Base-by-base conservation (phyloP, 2,797 vertebrate genomes). In the Rhyacichthys aspro region DNA sequence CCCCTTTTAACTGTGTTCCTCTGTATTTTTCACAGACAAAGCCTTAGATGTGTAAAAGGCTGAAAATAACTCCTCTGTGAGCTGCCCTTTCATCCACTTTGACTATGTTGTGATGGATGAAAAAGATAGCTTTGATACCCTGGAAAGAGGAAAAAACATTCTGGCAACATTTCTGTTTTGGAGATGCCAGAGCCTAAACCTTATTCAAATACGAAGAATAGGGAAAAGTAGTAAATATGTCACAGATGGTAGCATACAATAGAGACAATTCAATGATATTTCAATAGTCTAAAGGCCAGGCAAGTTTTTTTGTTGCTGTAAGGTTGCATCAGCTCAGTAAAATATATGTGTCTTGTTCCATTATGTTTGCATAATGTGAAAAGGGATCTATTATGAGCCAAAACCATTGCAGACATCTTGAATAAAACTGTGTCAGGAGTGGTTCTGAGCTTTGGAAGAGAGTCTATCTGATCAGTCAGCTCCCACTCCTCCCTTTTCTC, bases 71-170 rank as follows among this genome's bases (percentile, higher is more conserved):
- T 36, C 65, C 55, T 59, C 50, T 15, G 14, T 65, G 64, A 60
- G 56, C 62, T 72, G 23, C 14, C 15, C 7, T 16, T 32, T 33
- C 57, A 63, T 73, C 63, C 57, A 39, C n/a, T 55, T 16, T 66
- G 36, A 55, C 65, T 55, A 63, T 71, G 59, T 72, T 70, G 56
- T 63, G 43, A 67, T 67, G 47, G 52, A 46, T 54, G 56, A 74
- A 74, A 72, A 64, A 67, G n/a, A 54, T 56, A 59, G 11, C 1
- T n/a, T n/a, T n/a, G n/a, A n/a, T n/a, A n/a, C n/a, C n/a, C n/a
- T n/a, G n/a, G n/a, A n/a, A 14, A 42, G 15, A 42, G 15, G 6
- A 8, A 42, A 15, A 42, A n/a, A n/a, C 14, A 42, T 15, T 15
- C n/a, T n/a, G 14, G 39, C 8, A n/a, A 42, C 6, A 42, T 42